These are phyloP conservation scores for Protodeltote pygarga DNA, from an alignment of 2,888 invertebrate species.

Conservation along the genomic window DNA sequence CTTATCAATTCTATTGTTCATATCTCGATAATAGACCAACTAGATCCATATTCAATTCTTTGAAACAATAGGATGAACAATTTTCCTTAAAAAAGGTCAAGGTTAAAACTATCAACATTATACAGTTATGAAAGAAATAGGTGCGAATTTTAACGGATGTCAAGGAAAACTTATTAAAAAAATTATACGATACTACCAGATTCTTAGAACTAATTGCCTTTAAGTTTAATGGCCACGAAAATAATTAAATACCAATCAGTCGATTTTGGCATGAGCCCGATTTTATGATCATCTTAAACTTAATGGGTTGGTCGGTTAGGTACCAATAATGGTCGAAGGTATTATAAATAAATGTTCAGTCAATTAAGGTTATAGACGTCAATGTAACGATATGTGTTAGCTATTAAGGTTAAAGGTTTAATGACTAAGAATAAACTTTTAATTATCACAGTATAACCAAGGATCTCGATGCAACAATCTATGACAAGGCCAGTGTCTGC, in stretches of 20 bases:
- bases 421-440: constrained; percentile 10
- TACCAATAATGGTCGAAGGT: neutral
- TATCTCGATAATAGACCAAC: too few relatives aligned
- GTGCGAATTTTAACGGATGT: too few relatives aligned
- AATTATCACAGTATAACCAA: neutral
- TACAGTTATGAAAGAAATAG: too few relatives aligned
- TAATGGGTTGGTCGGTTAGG: constrained; percentile 9
- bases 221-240: neutral
- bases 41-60: too few relatives aligned
- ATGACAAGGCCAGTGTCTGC: constrained; percentile 16
- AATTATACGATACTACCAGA: neutral
- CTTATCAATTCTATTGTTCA: too few relatives aligned
- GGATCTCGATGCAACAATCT: neutral
- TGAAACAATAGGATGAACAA: too few relatives aligned
- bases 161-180: constrained; percentile 8
- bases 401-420: constrained; percentile 36
- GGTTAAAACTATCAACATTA: too few relatives aligned
- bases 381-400: constrained; percentile 6
- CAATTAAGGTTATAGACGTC: constrained; percentile 10
- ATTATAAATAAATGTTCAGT: constrained; percentile 1
- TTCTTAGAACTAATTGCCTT: constrained; percentile 3
- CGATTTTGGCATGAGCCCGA: constrained; percentile 15
- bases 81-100: too few relatives aligned
- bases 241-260: constrained; percentile 11
- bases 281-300: constrained; percentile 1